Conservation (phyloP, 1,140 invertebrate species). For the Matsumurasca onukii region DNA sequence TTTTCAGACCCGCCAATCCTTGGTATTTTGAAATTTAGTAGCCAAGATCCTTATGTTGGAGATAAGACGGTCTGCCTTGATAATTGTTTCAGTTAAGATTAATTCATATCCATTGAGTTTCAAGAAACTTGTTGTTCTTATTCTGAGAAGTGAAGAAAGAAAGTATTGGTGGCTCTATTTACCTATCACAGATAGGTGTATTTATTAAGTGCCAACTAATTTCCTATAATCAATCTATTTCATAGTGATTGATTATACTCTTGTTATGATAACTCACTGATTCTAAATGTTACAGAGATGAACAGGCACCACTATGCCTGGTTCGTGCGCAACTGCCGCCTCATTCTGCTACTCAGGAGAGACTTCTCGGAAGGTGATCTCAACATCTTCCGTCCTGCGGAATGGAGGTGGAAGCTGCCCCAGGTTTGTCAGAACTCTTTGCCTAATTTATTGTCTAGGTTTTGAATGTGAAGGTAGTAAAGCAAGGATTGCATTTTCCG, state of each 20-base stretch:
- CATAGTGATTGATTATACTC: constrained; percentile 1
- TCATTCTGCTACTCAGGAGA: constrained; percentile 88
- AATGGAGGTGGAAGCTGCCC: constrained; percentile 94
- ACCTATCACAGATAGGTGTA: no score
- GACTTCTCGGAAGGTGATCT: constrained; percentile 92
- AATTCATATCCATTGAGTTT: no score
- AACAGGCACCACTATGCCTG: constrained; percentile 97
- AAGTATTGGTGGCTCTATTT: no score
- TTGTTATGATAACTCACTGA: constrained; percentile 14
- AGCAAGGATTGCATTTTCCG: not conserved
- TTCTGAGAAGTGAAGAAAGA: no score
- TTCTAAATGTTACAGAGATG: constrained; percentile 78
- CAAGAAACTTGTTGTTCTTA: no score
- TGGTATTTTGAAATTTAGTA: no score
- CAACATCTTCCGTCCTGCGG: constrained; percentile 95
- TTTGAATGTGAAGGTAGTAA: not conserved
- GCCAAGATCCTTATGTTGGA: no score
- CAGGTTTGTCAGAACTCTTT: constrained; percentile 53
- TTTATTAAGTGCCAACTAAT: no score
- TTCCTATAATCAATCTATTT: not conserved
- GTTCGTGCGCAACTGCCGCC: constrained; percentile 94
- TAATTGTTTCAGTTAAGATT: no score
- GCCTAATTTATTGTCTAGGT: not conserved
- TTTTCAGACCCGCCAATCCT: no score
- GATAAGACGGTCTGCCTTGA: no score